These are phyloP conservation scores for Stratiomys singularior DNA, from an alignment of 2,888 invertebrate species.

Conservation along the genomic window DNA sequence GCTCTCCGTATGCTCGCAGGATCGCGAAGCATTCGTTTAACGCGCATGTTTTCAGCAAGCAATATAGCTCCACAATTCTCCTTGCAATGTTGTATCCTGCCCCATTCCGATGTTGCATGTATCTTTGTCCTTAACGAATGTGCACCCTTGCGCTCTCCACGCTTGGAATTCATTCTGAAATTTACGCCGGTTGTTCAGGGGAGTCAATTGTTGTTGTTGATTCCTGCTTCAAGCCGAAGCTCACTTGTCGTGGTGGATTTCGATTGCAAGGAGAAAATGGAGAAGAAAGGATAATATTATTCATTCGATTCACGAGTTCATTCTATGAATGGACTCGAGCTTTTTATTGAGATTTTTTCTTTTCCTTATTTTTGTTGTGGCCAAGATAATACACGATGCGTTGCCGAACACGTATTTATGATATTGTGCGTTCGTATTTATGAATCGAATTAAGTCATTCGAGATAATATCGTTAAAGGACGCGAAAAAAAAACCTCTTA, in stretches of 20 bases:
- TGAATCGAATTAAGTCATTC: too few relatives aligned
- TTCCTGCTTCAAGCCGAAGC: neutral
- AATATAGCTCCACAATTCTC: neutral
- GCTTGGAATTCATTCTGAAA: slow-evolving; percentile 32
- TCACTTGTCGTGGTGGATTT: slow-evolving; percentile 9
- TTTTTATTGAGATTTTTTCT: neutral
- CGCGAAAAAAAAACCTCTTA: neutral
- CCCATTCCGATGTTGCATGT: neutral
- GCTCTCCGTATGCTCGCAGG: neutral
- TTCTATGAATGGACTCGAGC: slow-evolving; percentile 41
- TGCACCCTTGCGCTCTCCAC: slow-evolving; percentile 1
- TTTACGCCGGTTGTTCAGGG: slow-evolving; percentile 27
- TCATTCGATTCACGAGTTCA: slow-evolving; percentile 40
- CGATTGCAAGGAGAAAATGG: neutral
- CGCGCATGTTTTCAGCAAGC: slow-evolving; percentile 41
- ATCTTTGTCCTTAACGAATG: neutral
- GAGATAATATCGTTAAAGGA: too few relatives aligned
- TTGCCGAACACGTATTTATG: neutral
- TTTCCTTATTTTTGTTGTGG: too few relatives aligned
- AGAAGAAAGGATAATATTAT: slow-evolving; percentile 22
- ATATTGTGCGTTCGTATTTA: neutral
- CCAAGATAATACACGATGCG: too few relatives aligned
- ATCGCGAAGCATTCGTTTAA: neutral
- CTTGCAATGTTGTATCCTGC: neutral
- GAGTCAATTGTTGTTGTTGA: slow-evolving; percentile 11